phyloP scores from a whole-genome alignment of 2,888 invertebrate species.

The Folsomia manolachei region DNA sequence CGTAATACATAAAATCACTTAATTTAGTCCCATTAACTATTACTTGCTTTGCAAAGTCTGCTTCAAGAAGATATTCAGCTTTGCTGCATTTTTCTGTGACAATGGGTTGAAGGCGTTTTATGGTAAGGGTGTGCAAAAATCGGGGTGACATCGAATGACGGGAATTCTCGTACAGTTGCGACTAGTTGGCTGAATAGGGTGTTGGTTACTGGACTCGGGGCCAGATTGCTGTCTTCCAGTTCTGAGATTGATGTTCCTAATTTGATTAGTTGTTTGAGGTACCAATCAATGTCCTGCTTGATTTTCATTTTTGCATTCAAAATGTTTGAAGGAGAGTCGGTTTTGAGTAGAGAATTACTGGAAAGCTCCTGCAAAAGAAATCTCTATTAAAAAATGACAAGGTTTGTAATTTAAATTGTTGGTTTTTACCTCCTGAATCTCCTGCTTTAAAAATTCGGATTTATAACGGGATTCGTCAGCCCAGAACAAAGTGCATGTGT shows the following conservation, averaged over 20 bases:
- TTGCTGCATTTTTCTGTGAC: neutral
- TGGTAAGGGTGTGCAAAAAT: neutral
- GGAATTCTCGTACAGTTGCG: neutral
- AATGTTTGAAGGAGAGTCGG: too few species aligned
- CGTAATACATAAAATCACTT: neutral
- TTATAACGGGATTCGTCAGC: too few species aligned
- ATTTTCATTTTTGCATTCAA: too few species aligned
- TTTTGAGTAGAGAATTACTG: too few species aligned
- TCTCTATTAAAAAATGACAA: too few species aligned
- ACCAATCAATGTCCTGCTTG: too few species aligned
- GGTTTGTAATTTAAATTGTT: too few species aligned
- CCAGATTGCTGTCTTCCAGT: neutral
- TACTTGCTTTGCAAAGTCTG: neutral
- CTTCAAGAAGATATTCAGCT: conserved; percentile 5
- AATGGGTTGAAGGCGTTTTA: neutral
- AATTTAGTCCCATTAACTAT: neutral
- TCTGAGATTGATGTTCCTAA: neutral
- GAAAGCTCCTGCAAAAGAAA: too few species aligned
- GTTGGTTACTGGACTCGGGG: neutral
- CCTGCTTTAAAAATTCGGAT: too few species aligned
- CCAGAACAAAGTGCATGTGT: too few species aligned
- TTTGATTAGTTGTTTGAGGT: neutral
- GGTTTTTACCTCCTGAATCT: too few species aligned
- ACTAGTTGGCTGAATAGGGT: neutral
- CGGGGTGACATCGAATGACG: neutral